Base-by-base conservation (phyloP, 2,797 vertebrate species). In the Pteronotus mesoamericanus region DNA sequence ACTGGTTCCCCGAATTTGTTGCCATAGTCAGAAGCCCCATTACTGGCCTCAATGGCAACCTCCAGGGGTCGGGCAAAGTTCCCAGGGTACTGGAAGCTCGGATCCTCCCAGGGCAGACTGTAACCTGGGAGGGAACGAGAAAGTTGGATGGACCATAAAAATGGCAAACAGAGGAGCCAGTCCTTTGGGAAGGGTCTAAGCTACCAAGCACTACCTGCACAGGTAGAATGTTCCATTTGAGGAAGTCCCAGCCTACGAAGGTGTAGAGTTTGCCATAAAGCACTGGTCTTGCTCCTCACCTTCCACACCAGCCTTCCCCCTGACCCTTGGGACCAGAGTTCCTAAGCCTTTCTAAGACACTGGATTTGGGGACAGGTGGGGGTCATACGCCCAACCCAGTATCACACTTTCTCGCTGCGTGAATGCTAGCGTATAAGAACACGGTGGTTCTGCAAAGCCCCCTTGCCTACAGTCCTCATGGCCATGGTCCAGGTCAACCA, bases 1-100 rank as follows among this genome's bases (percentile, higher is more conserved):
- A 99, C 98, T 0, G 99, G 99, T 66, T 99, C 99, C 78, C 99
- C 99, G 97, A 99, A 99, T 96, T 99, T 99, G 98, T 99, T 99
- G 85, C 99, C 99, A 0, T 99, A 99, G 97, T 99, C 99, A 0
- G 99, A 99, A 10, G 99, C 99, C 1, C 99, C 99, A 4, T 99
- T 97, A 24, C 99, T 99, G 97, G 99, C 99, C 79, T 99, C 99
- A 2, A 99, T 98, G 53, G 99, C 99, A 57, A 99, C 98, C 94
- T 99, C 99, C 94, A 99, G 98, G 0, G 99, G 99, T 0, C 93
- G 96, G 19, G 99, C 99, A 39, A 99, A 99, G 97, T 99, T 99
- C 24, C 97, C 94, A 4, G 99, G 99, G 97, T 99, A 99, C 66
- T 98, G 98, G 98, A 98, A 99, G 1, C 98, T 98, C 0, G 97